These are phyloP conservation scores for Plusia festucae DNA, from an alignment of 2,888 invertebrate species.

Conservation along the genomic window DNA sequence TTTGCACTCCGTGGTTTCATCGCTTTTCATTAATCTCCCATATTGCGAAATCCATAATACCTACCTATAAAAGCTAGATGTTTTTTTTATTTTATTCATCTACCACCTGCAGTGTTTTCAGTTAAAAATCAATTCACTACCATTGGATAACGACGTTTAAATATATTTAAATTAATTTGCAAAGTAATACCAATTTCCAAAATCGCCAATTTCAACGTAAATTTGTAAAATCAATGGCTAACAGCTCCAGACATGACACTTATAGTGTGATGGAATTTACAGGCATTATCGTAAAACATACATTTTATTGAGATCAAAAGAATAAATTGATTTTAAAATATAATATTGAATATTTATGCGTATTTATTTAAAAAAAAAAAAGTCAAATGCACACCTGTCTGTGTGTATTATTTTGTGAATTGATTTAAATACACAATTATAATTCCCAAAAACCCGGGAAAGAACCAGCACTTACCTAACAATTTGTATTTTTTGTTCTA, in stretches of 20 bases:
- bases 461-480: too few species aligned
- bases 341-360: neutral
- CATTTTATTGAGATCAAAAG: constrained; percentile 24
- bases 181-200: neutral
- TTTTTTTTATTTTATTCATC: too few species aligned
- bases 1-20: too few species aligned
- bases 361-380: neutral
- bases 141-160: neutral
- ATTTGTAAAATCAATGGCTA: neutral
- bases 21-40: too few species aligned
- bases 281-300: constrained; percentile 33
- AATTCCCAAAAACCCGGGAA: too few species aligned
- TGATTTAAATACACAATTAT: neutral
- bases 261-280: constrained; percentile 33
- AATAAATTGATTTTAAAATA: constrained; percentile 24
- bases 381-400: neutral
- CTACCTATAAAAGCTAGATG: too few species aligned
- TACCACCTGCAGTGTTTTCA: too few species aligned
- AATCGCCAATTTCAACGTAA: too few species aligned
- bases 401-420: neutral
- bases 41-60: too few species aligned
- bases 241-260: neutral
- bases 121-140: too few species aligned
- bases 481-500: too few species aligned
- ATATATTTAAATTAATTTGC: neutral